These are phyloP conservation scores for Cebidichthys violaceus DNA, from an alignment of 2,113 vertebrate genomes.

Conservation along the genomic window DNA sequence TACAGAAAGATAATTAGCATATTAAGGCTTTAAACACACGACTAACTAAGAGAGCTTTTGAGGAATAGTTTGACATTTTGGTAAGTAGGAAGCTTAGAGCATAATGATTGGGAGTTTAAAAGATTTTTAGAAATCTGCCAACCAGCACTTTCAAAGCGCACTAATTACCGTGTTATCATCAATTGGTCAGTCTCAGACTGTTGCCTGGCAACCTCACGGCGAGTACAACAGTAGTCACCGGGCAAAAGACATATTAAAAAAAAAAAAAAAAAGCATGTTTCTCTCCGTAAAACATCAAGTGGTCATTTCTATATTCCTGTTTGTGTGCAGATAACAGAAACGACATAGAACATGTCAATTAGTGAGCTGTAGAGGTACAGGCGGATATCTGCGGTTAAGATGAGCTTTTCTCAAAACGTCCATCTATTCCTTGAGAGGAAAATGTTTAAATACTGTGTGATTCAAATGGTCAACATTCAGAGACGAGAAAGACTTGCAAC, in stretches of 20 bases:
- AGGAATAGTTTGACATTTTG: neutral
- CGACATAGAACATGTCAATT: neutral
- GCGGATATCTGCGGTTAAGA: neutral
- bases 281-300: neutral
- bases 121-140: neutral
- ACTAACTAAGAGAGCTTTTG: neutral
- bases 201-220: neutral
- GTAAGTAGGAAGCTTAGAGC: neutral
- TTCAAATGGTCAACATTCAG: neutral
- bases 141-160: conserved; percentile 2
- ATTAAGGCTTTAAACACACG: conserved; percentile 1
- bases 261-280: neutral
- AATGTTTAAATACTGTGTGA: neutral
- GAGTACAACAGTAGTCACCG: neutral
- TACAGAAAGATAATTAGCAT: neutral
- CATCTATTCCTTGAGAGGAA: neutral
- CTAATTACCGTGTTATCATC: neutral
- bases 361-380: neutral
- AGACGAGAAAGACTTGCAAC: neutral
- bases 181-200: neutral
- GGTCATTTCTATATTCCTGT: neutral
- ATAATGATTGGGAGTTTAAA: neutral
- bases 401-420: neutral
- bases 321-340: neutral
- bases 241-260: too few species aligned